Base-by-base conservation (phyloP, 2,797 vertebrate species). In the Schizopygopsis pylzovi region DNA sequence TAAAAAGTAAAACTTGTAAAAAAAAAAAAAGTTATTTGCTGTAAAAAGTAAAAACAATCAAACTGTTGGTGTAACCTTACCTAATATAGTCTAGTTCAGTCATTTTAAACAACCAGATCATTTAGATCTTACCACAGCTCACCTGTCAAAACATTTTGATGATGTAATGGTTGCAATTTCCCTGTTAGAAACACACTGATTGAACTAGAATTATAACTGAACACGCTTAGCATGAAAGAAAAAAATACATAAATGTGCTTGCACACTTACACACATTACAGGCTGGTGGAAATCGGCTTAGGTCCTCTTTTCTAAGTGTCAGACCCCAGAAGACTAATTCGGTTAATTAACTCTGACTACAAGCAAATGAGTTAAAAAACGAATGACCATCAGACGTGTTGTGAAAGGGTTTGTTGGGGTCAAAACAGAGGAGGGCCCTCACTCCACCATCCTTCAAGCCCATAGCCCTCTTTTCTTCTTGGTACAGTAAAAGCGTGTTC, bases 181-280 rank as follows among this genome's bases (percentile, higher is more conserved):
- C 12, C 65, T 59, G 1, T 54, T 65, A 22, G 16, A 63, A 28
- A 67, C 82, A 72, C 56, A 61, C 12, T 39, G 75, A 39, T 20
- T 56, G 11, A 41, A n/a, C 33, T 56, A 56, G 12, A 16, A 41
- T 78, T 78, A 41, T n/a, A 81, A 52, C 33, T 81, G 18, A 52
- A 52, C 25, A 80, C 1, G 43, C 41, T 33, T 22, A 12, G 25
- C 16, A 15, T 65, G 43, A 81, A 82, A 67, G 7, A 67, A 73
- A 85, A 85, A 87, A 83, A 83, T 59, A 47, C 65, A 43, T 63
- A 83, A 73, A 43, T 78, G 56, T 70, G 85, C 45, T 45, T 25
- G 78, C 76, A 83, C 86, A 83, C 76, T 13, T 13, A 82, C 79
- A 89, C 89, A 88, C 83, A 91, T 85, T 90, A 90, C 92, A 91